These are phyloP conservation scores for Lepus europaeus DNA, from an alignment of 2,113 vertebrate species.

Conservation along the genomic window DNA sequence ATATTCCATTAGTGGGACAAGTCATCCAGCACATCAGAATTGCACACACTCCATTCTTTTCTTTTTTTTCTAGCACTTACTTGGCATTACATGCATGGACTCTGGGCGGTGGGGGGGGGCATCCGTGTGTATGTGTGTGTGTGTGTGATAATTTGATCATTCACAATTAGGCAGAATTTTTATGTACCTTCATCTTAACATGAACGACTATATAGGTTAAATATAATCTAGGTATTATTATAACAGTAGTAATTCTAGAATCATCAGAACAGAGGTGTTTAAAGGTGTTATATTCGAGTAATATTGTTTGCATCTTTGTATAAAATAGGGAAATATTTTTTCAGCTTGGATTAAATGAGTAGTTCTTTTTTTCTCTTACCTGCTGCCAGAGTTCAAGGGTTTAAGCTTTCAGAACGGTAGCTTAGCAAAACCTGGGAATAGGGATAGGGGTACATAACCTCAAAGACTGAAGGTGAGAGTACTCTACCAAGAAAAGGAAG, in stretches of 20 bases:
- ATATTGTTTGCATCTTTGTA: not conserved
- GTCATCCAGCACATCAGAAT: not conserved
- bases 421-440: not conserved
- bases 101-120: not conserved
- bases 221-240: not conserved
- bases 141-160: not conserved
- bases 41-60: not conserved
- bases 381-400: not conserved
- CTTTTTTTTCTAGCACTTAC: not conserved
- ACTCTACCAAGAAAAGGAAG: not conserved
- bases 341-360: not conserved
- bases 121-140: not conserved
- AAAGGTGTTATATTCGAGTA: not conserved
- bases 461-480: not conserved
- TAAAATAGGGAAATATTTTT: not conserved
- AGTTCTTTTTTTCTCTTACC: not conserved
- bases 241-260: not conserved
- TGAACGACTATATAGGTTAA: not conserved
- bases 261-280: not conserved
- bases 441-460: fast-evolving
- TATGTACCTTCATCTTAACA: constrained; percentile 11
- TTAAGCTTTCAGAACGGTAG: not conserved
- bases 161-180: not conserved
- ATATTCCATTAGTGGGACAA: not conserved
- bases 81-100: not conserved